Evolutionary conservation across 2,888 invertebrate species (phyloP), one percentile per base, ranked within the genome.

Genomic region (Andrena trimmerana): DNA sequence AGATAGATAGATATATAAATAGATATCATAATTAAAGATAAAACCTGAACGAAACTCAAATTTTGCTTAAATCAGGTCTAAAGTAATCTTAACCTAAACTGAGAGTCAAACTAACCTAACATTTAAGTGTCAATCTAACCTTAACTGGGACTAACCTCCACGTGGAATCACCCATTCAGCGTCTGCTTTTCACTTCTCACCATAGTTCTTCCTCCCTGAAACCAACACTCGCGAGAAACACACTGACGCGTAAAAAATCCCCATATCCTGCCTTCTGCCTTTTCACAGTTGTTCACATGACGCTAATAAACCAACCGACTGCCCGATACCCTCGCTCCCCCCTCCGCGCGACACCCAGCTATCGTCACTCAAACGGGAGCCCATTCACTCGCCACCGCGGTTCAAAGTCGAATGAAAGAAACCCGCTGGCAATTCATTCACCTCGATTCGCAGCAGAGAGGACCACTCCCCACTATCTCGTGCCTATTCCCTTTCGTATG

Each of bases 361-460:
- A 24, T 5, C 24, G 52, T 20, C 54, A 54, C 10, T 52, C n/a
- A 5, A 20, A 33, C 24, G 24, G 27, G 27, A 13, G 24, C 10
- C 62, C 52, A n/a, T 24, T 33, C 31, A 29, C 2, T 16, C 16
- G 4, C 10, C 20, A 5, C 6, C 31, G 52, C 33, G 7, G 50
- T 5, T 52, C 60, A 24, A 36, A 68, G 68, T 60, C 60, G 60
- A 67, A 24, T 48, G 59, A 48, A 50, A 33, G 59, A 59, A 60
- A 60, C 31, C 6, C 66, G 48, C 66, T 66, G 74, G 33, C 59
- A 48, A 59, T 74, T 67, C 66, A 66, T 74, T 24, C 57, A 29
- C 10, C n/a, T 65, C 65, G 65, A 65, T 29, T 6, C 36, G 52
- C 54, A 13, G 4, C 3, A 6, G 27, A 13, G 52, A 27, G 29